Base-by-base conservation (phyloP, 2,888 invertebrate species). In the Dasypolia templi region DNA sequence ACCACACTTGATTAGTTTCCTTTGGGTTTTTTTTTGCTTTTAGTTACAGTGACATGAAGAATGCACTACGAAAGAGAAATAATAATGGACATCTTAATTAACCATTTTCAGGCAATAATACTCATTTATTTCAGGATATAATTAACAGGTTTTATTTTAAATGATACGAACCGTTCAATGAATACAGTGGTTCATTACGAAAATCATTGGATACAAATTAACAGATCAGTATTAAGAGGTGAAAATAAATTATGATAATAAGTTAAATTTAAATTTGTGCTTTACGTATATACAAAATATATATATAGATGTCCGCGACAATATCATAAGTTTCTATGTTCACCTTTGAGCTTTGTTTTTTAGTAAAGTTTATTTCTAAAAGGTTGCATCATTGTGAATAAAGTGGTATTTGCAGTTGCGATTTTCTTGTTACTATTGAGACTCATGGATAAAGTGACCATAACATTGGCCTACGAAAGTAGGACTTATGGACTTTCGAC, bases 141-240 rank as follows among this genome's bases (percentile, higher is more conserved):
- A 79, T 81, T 80, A 75, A 77, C 74, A 79, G 77, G 64, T 79
- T 77, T 76, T 73, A 77, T 80, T 79, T 67, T 70, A 90, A 92
- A 91, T 90, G 81, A 92, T 85, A 92, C 89, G 68, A 88, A 74
- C 70, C 69, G 61, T 86, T 89, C 71, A 87, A 90, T 91, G 84
- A 90, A 91, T 92, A 92, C 91, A 93, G 89, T 86, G 84, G 91
- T 92, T 92, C 87, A 91, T 92, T 91, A 89, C 72, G 80, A 92
- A 82, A 93, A 92, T 88, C 81, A 91, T 89, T 89, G 74, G 83
- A 87, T 92, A 91, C 87, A 93, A 93, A 91, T 89, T 79, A 92
- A 90, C 79, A 75, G 69, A 80, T 71, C 72, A 68, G 75, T 32
- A 70, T 73, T 76, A 78, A 77, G 79, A 84, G 81, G 65, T 82